Evolutionary conservation across 2,797 vertebrate genomes (phyloP).

Genomic region (Micromesistius poutassou): DNA sequence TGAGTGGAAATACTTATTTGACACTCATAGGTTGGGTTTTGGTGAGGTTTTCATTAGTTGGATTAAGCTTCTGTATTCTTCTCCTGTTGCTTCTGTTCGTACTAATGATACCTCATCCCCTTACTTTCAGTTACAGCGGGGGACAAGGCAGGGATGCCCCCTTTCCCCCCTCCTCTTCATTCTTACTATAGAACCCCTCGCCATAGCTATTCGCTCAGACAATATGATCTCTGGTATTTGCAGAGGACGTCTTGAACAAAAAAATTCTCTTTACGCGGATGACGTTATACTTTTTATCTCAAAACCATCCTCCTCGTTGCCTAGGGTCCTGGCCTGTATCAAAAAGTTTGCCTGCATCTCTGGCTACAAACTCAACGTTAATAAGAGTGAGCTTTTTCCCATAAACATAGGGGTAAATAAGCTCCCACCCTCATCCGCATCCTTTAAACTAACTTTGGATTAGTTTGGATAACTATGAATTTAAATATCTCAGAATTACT

Average conservation of each 20-base stretch:
- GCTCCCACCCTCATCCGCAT: background rate
- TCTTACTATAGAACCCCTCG: background rate
- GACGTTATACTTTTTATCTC: constrained; percentile 11
- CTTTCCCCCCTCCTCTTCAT: constrained; percentile 5
- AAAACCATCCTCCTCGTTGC: background rate
- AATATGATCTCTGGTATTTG: background rate
- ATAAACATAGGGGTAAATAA: background rate
- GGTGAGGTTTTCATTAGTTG: background rate
- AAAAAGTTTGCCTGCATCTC: background rate
- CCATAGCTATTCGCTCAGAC: background rate
- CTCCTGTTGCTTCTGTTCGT: constrained; percentile 34
- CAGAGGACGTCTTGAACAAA: background rate
- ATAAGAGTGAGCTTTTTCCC: background rate
- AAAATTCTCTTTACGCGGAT: constrained; percentile 6
- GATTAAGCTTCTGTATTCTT: constrained; percentile 50
- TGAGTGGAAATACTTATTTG: background rate
- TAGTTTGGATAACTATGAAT: background rate
- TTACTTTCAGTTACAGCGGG: constrained; percentile 17
- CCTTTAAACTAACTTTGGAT: too few species aligned
- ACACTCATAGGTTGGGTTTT: constrained; percentile 14
- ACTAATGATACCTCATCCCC: constrained; percentile 32
- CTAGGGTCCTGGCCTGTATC: background rate
- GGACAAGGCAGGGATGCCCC: background rate
- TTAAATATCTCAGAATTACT: background rate
- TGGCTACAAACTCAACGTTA: background rate